Conservation (phyloP, 2,113 vertebrate genomes). For the Maccullochella peelii region DNA sequence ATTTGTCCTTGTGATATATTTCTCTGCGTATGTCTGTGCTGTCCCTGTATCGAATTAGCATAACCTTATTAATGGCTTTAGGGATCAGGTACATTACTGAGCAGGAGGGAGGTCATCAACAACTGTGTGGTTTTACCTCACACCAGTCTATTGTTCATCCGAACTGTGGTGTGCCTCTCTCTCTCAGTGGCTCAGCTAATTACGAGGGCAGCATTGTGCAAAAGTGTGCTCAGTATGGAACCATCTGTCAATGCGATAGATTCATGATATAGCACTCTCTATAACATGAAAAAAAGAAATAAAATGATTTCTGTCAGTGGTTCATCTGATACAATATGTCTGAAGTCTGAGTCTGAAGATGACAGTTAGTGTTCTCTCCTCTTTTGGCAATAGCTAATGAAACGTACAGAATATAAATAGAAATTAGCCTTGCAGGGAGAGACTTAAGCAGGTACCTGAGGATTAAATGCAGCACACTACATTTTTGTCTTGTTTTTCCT, state of each 20-base stretch:
- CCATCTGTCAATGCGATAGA: slow-evolving; percentile 73
- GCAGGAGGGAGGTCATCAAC: slow-evolving; percentile 69
- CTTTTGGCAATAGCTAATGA: slow-evolving; percentile 22
- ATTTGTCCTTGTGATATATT: slow-evolving; percentile 67
- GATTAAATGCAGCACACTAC: slow-evolving; percentile 19
- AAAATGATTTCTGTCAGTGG: slow-evolving; percentile 41
- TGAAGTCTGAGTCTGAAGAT: slow-evolving; percentile 16
- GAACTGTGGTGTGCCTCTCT: slow-evolving; percentile 18
- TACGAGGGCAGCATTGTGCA: slow-evolving; percentile 67
- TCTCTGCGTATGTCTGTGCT: slow-evolving; percentile 41
- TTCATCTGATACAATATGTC: slow-evolving; percentile 40
- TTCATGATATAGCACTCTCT: slow-evolving; percentile 46
- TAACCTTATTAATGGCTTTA: slow-evolving; percentile 72
- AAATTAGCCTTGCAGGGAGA: slow-evolving; percentile 11
- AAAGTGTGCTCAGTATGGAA: slow-evolving; percentile 51
- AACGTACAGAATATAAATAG: slow-evolving; percentile 9
- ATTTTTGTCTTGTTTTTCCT: slow-evolving; percentile 35
- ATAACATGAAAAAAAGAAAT: slow-evolving; percentile 61
- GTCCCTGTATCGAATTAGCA: slow-evolving; percentile 65
- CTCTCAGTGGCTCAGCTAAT: slow-evolving; percentile 59
- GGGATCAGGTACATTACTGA: slow-evolving; percentile 71
- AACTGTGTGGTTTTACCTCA: slow-evolving; percentile 58
- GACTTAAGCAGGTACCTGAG: slow-evolving; percentile 4
- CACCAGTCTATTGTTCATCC: slow-evolving; percentile 38
- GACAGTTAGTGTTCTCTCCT: slow-evolving; percentile 37